Evolutionary conservation across 2,113 vertebrate species (phyloP), one percentile per base, ranked within the genome.

Genomic region (Crypturellus undulatus): DNA sequence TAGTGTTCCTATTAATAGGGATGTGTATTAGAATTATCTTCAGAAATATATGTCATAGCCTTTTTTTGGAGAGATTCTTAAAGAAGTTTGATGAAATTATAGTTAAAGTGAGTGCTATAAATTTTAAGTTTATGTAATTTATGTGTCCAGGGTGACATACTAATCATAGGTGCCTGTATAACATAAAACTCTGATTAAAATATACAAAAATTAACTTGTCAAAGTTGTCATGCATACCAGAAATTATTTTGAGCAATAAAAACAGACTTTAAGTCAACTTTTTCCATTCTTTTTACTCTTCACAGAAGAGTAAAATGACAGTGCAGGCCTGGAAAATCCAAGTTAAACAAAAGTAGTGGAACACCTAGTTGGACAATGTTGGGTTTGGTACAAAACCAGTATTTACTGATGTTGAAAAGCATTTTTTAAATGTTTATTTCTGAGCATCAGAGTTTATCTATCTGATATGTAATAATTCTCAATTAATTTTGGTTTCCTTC

Each of bases 111-210:
- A 90, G n/a, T 43, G 30, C 8, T 87, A 7, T 85, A 76, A 60
- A 80, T 84, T 91, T 91, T 79, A 78, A 62, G 88, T 81, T 78
- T 78, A 20, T 89, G 30, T 79, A 87, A 93, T 94, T 92, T 84
- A 51, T 77, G n/a, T 86, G 77, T 84, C 67, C 63, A 90, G 38
- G 22, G 18, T 90, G 79, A 96, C 68, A 94, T 69, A 89, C 73
- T 96, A 97, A 96, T 92, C 63, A 94, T 21, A 75, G 60, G 45
- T 95, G 69, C 71, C 59, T 62, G 38, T 71, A 54, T 59, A 93
- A 92, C 63, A 83, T 86, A 84, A 89, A 94, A 87, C 47, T 93
- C 32, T 82, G 81, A 84, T 93, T 94, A 90, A 95, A 95, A 90
- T 83, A 92, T 96, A 90, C 81, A 91, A 65, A 97, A 93, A 90